Percentiles rank a stretch among this genome's conserved stretches.
These are phyloP conservation scores for Pteropus rufus DNA, from an alignment of 2,797 vertebrate species.

Conservation along the genomic window DNA sequence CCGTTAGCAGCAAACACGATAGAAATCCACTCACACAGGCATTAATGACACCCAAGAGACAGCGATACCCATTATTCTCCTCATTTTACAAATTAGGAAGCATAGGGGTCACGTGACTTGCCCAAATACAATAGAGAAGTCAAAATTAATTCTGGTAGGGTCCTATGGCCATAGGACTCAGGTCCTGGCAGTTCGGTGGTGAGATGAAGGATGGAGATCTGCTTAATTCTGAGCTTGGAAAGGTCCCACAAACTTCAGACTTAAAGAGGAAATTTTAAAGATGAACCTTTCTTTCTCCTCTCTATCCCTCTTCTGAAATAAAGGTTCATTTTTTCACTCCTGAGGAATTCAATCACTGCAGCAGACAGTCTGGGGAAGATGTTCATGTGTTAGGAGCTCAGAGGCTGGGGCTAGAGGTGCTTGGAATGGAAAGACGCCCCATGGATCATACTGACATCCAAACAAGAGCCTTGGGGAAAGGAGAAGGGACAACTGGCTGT, in stretches of 20 bases:
- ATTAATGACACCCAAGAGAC: not conserved
- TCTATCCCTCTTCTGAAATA: not conserved
- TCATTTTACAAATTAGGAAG: constrained; percentile 22
- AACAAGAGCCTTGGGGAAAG: not conserved
- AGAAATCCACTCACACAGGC: not conserved
- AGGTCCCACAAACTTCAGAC: not conserved
- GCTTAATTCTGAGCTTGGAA: not conserved
- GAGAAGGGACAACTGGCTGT: not conserved
- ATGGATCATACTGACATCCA: not conserved
- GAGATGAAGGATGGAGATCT: not conserved
- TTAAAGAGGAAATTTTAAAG: not conserved
- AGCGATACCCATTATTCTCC: not conserved
- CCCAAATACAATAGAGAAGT: not conserved
- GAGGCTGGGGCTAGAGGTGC: not conserved
- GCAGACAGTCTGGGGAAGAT: not conserved
- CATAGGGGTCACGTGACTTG: not conserved
- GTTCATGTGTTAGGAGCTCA: not conserved
- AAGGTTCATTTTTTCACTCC: constrained; percentile 24
- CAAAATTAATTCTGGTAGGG: not conserved
- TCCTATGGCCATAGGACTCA: not conserved
- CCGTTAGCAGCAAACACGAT: not conserved
- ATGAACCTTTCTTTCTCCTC: not conserved
- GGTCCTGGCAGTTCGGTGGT: not conserved
- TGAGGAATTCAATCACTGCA: not conserved
- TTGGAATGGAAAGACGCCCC: not conserved